Evolutionary conservation across 1,140 invertebrate genomes (phyloP), one percentile per base, ranked within the genome.

Genomic region (Drosophila kepulauana): DNA sequence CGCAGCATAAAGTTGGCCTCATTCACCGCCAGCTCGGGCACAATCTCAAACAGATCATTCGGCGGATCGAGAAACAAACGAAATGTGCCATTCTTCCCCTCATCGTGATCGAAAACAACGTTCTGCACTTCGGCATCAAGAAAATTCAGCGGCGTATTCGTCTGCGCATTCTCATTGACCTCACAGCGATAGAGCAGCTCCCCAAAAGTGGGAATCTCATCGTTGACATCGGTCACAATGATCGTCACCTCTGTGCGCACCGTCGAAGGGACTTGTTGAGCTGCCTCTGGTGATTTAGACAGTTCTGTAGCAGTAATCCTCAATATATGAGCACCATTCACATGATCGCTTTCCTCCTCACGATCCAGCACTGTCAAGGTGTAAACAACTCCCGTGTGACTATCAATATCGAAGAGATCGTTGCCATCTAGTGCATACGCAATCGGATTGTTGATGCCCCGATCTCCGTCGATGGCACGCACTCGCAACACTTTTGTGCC

Each of bases 31-130:
- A 96, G 94, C 4, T 95, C 95, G 5, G 98, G 98, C 8, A 97
- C 97, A 1, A 99, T 96, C 79, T 98, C 97, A 92, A 99, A 99
- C 2, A 97, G 95, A 72, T 96, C 96, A 68, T 95, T 94, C 76
- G 96, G 96, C 28, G 96, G 97, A 91, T 96, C 95, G 38, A 99
- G 93, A 62, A 95, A 96, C 76, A 99, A 93, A 63, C 94, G 94
- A 93, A 99, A 99, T 5, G 97, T 98, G 13, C 98, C 98, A 94
- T 99, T 99, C 72, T 96, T 97, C 25, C 98, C 98, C 95, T 98
- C 95, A 93, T 99, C 98, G 91, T 97, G 96, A 94, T 99, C 98
- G 92, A 95, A 98, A 1, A 98, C 97, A 93, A 98, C 96, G 56
- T 98, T 97, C 58, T 96, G 93, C 8, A 95, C 95, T 84, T 96